Conservation (phyloP, 2,888 invertebrate genomes). For the Zhengitettix transpicula region DNA sequence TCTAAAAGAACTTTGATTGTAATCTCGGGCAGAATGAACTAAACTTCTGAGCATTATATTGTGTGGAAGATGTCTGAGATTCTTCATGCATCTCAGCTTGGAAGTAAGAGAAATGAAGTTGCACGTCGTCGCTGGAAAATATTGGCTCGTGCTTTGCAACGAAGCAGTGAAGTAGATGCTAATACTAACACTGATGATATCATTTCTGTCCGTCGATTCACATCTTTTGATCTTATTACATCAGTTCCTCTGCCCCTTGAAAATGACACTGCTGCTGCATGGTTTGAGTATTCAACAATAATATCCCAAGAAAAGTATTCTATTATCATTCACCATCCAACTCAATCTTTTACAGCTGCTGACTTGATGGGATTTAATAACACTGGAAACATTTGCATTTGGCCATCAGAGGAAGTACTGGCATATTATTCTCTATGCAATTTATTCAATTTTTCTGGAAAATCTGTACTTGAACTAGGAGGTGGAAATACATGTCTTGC, state of each 20-base stretch:
- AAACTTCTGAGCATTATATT: too few species aligned
- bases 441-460: slow-evolving; percentile 42
- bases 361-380: slow-evolving; percentile 69
- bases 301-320: slow-evolving; percentile 31
- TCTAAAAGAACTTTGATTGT: too few species aligned
- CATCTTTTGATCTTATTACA: slow-evolving; percentile 38
- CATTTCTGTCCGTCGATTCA: slow-evolving; percentile 38
- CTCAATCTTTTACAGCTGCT: slow-evolving; percentile 44
- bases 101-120: slow-evolving; percentile 27
- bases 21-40: too few species aligned
- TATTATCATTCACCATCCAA: slow-evolving; percentile 40
- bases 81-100: not conserved
- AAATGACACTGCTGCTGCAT: slow-evolving; percentile 17
- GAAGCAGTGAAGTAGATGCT: slow-evolving; percentile 4
- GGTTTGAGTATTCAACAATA: slow-evolving; percentile 43
- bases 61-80: not conserved
- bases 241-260: slow-evolving; percentile 21
- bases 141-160: slow-evolving; percentile 41
- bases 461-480: slow-evolving; percentile 58
- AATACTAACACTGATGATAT: slow-evolving; percentile 18
- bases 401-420: slow-evolving; percentile 64
- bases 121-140: slow-evolving; percentile 54
- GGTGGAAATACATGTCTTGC: slow-evolving; percentile 76
- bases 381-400: slow-evolving; percentile 62
- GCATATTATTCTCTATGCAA: slow-evolving; percentile 51